Base-by-base conservation (phyloP, 2,797 vertebrate genomes). In the Sebastes baramenuke region DNA sequence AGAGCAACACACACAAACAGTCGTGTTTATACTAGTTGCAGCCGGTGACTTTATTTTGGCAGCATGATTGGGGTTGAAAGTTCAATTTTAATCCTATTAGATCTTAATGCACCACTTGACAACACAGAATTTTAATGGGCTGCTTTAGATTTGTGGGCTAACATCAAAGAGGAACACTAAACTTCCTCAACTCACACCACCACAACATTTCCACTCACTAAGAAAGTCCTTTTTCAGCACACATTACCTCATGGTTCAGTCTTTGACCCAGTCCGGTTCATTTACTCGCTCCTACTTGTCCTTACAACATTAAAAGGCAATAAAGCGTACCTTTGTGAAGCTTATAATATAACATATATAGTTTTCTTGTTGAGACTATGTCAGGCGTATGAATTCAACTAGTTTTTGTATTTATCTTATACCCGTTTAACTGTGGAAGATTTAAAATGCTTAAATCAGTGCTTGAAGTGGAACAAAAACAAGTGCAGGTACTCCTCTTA, bases 61-160 rank as follows among this genome's bases (percentile, higher is more conserved):
- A 64, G 46, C 34, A 77, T 46, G 18, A 70, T 54, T 70, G 73
- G 14, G 56, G 42, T 69, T 25, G 11, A 68, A 78, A 78, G 67
- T 83, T 77, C 52, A 67, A 2, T 76, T 84, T 78, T 72, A 86
- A 85, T 78, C 81, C 46, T 78, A 9, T 75, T 83, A 61, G n/a
- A 80, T 75, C 66, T 71, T 59, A 62, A 52, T 69, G 38, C 20
- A 80, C 36, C 42, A 75, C 67, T 74, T 80, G 59, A 69, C 72
- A 83, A 72, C 24, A 54, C 22, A 38, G 27, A 38, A 66, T 59
- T 64, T 80, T 30, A 81, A 77, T 70, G 20, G 30, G 30, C 56
- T 66, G 22, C n/a, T n/a, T 72, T 32, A 65, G 73, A 70, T 81
- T 13, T 56, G 42, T 30, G 64, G 18, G 36, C 27, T 65, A 5